Evolutionary conservation across 2,888 invertebrate species (phyloP), one percentile per base, ranked within the genome.

Genomic region (Linnaemya vulpina): DNA sequence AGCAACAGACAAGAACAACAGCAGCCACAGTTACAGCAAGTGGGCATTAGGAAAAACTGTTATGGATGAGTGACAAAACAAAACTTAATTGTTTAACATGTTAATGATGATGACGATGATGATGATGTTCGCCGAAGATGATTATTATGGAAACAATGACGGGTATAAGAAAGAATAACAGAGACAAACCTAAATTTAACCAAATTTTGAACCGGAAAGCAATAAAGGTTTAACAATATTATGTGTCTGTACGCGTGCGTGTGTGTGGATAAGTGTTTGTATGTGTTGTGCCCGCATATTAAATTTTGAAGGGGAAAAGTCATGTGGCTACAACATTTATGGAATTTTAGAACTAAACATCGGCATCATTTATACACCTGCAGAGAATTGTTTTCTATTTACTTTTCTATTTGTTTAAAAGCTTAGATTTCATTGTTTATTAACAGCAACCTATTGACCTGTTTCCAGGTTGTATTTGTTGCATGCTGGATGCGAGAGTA

Each of bases 391-490:
- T 58, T 73, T 60, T n/a, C n/a, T n/a, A n/a, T n/a, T n/a, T 20
- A 11, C 9, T 11, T 30, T 25, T 71, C 30, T 40, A 35, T 58
- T 80, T 49, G 30, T 63, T 43, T 30, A 58, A 67, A 51, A 74
- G 68, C 68, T 75, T 58, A 81, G 60, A 62, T 74, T 76, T 63
- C 8, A 75, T 75, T 82, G 75, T 76, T 63, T 11, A 40, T 30
- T 11, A 40, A 8, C 65, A 81, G 68, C 75, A 82, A 70, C 82
- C 82, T 63, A 76, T 76, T 82, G 76, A 82, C 82, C 82, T 76
- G 70, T 58, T 76, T 81, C 25, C 13, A 68, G 17, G 10, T 30
- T 35, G 55, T 79, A 40, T 71, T 58, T 70, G 62, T 71, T 70
- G 35, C 22, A 22, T 71, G 43, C 30, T 30, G 35, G 20, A 53